A percentile compares a stretch with the other conserved stretches of the same genome.
Conservation (phyloP, 2,113 vertebrate species). For the Pristiophorus japonicus region DNA sequence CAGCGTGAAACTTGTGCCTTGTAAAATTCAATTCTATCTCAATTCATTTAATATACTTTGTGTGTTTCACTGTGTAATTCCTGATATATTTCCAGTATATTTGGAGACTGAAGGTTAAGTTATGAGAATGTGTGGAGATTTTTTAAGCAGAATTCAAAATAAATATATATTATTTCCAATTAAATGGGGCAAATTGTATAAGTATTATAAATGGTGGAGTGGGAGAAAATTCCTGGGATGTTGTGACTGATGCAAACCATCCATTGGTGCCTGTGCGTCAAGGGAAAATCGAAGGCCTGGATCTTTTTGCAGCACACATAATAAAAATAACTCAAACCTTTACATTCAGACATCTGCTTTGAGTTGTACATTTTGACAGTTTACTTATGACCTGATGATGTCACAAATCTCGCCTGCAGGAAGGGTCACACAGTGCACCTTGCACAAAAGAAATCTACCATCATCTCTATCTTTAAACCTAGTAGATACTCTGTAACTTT, state of each 20-base stretch:
- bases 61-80: conserved; percentile 9
- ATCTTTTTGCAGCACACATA: conserved; percentile 25
- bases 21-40: conserved; percentile 30
- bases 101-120: not conserved
- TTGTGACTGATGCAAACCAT: not conserved
- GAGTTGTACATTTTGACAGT: conserved; percentile 1
- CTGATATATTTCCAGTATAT: conserved; percentile 7
- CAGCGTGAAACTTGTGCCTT: not conserved
- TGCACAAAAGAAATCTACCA: not conserved
- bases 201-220: not conserved
- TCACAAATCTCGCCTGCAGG: not conserved
- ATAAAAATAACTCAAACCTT: conserved; percentile 16
- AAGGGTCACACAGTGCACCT: not conserved
- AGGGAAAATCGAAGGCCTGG: not conserved
- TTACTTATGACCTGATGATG: not conserved
- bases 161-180: conserved; percentile 25
- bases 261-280: not conserved
- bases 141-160: conserved; percentile 15
- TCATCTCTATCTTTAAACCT: not conserved
- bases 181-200: not conserved
- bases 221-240: not conserved
- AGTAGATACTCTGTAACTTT: not conserved
- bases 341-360: conserved; percentile 28
- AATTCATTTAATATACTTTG: not conserved
- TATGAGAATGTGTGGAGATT: not conserved